A percentile compares a stretch with the other conserved stretches of the same genome.
phyloP scores from a whole-genome alignment of 1,140 invertebrate genomes.

The Melipona quadrifasciata region DNA sequence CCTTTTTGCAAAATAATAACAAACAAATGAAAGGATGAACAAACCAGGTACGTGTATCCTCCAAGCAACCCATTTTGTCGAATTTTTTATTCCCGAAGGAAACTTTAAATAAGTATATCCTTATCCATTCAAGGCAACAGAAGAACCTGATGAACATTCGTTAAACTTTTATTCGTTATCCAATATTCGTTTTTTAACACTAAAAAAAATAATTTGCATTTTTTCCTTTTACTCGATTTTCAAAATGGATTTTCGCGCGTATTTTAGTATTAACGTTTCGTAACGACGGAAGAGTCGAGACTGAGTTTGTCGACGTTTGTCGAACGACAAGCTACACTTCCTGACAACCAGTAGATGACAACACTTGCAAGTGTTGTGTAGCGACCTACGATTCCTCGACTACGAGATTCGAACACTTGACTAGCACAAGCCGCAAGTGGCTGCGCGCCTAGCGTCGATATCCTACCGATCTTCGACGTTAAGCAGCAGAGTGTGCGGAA shows the following conservation, averaged over 20 bases:
- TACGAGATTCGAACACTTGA: no score
- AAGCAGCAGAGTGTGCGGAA: no score
- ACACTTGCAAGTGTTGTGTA: conserved; percentile 22
- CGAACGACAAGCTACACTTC: neutral
- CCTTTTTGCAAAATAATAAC: neutral
- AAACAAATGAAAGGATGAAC: neutral
- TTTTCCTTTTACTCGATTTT: neutral
- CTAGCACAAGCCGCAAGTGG: no score
- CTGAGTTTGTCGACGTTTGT: conserved; percentile 25
- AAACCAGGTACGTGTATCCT: neutral
- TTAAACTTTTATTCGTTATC: neutral
- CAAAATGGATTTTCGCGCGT: no score
- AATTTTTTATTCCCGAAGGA: neutral
- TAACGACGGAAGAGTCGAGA: conserved; percentile 13
- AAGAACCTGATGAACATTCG: neutral
- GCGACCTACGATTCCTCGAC: no score
- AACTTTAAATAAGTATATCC: neutral
- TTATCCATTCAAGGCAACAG: neutral
- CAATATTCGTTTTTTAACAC: neutral
- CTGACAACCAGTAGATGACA: conserved; percentile 16
- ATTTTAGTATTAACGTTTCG: neutral
- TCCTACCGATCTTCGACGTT: no score
- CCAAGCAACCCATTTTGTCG: neutral
- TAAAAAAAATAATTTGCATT: neutral
- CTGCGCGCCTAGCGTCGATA: no score